Evolutionary conservation across 1,140 invertebrate genomes (phyloP), one percentile per base, ranked within the genome.

Genomic region (Rhagoletis zephyria): DNA sequence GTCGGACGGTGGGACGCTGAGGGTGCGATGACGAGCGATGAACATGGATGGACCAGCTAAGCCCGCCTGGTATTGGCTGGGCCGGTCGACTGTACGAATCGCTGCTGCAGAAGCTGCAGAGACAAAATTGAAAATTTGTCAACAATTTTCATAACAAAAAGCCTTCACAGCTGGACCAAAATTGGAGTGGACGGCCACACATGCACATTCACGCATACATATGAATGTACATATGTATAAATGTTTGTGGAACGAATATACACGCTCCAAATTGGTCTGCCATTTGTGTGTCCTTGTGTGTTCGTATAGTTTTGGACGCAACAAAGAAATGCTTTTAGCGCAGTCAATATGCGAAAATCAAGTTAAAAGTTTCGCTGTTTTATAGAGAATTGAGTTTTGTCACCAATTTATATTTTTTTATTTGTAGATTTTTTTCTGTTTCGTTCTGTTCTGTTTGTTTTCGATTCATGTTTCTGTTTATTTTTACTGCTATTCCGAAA

Each of bases 241-340:
- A 30, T 30, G 30, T 30, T 30, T 30, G 30, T 30, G 1, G 30
- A 30, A 30, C 30, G 30, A 30, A 30, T 1, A 30, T 30, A 30
- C 30, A 30, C 30, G 30, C 30, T 40, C 42, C 3, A 45, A 70
- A 40, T 14, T 70, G 42, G 40, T 14, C 3, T 70, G 67, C 40
- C 2, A 7, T 10, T 10, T 51, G 48, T 56, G 74, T 9, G n/a
- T 45, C 1, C 12, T 19, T 30, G 48, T 81, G 48, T 3, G n/a
- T 19, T 4, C 9, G 6, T 51, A n/a, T 56, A 81, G 85, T 12
- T 61, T 63, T 51, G 19, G 61, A 89, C 89, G 88, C 90, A 91
- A 91, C 90, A 91, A 91, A 91, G 90, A 91, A 91, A 91, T 91
- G 89, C 90, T 91, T 91, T 91, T 91, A 91, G 90, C 89, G 87